These are phyloP conservation scores for Dendrolimus pini DNA, from an alignment of 2,888 invertebrate species.

Conservation along the genomic window DNA sequence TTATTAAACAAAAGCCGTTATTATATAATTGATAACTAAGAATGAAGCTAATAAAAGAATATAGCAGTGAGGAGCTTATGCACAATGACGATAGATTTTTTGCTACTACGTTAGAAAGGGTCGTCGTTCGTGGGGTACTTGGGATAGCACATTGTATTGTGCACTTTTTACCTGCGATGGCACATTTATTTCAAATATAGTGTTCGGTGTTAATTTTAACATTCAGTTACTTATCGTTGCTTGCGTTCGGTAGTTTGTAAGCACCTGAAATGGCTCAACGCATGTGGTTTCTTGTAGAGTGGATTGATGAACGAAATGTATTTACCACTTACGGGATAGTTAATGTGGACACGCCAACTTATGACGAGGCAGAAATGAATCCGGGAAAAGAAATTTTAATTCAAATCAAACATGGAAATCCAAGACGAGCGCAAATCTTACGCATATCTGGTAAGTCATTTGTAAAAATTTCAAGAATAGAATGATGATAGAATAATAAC, in stretches of 20 bases:
- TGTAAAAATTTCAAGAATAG: neutral
- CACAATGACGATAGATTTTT: conserved; percentile 11
- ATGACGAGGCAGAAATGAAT: conserved; percentile 26
- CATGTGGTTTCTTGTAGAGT: conserved; percentile 51
- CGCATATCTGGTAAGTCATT: conserved; percentile 38
- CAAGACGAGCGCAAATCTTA: conserved; percentile 38
- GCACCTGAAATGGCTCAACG: conserved; percentile 30
- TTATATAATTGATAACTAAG: too few species aligned
- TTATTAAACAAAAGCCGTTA: too few species aligned
- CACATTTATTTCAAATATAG: conserved; percentile 3
- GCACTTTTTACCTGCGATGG: conserved; percentile 10
- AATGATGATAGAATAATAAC: too few species aligned
- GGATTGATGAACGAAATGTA: conserved; percentile 37
- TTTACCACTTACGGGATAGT: conserved; percentile 43
- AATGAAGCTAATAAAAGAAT: too few species aligned
- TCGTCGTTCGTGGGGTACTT: conserved; percentile 18
- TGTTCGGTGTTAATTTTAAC: conserved; percentile 2
- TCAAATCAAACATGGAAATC: conserved; percentile 22
- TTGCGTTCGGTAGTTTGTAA: conserved; percentile 9
- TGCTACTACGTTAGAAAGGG: conserved; percentile 18
- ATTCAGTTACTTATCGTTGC: conserved; percentile 17
- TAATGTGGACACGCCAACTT: conserved; percentile 26
- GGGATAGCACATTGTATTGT: conserved; percentile 19
- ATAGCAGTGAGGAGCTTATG: too few species aligned
- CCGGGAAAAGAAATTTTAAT: conserved; percentile 36